A percentile compares a stretch with the other conserved stretches of the same genome.
Evolutionary conservation across 2,888 invertebrate species (phyloP).

Genomic region (Mellilla xanthometata): DNA sequence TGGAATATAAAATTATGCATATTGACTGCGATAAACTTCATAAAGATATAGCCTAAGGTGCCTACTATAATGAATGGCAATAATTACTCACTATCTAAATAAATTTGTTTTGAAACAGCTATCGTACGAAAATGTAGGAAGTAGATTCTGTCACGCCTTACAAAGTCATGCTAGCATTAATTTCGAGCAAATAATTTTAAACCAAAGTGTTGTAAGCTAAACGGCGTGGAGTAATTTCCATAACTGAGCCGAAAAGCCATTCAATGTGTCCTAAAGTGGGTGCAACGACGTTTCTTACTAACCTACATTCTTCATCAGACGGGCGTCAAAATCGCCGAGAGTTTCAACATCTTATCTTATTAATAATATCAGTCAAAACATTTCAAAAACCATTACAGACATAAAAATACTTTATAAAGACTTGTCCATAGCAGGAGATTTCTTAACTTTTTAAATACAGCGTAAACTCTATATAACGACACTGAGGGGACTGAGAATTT

Average conservation of each 20-base stretch:
- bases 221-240: conserved; percentile 39
- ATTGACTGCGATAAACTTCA: too few relatives aligned
- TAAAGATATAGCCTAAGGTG: too few relatives aligned
- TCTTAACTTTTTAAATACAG: too few relatives aligned
- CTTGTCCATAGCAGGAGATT: too few relatives aligned
- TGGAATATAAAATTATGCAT: too few relatives aligned
- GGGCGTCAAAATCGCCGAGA: conserved; percentile 37
- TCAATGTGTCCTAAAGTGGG: conserved; percentile 41
- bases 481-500: too few relatives aligned
- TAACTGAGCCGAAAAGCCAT: conserved; percentile 40
- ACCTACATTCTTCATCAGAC: conserved; percentile 34
- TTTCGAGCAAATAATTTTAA: conserved; percentile 33
- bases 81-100: neutral
- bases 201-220: conserved; percentile 35
- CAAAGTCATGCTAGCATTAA: conserved; percentile 12
- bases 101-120: neutral
- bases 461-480: too few relatives aligned
- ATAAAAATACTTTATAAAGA: too few relatives aligned
- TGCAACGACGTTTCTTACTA: conserved; percentile 42
- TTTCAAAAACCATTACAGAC: too few relatives aligned
- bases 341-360: conserved; percentile 32
- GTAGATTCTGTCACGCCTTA: conserved; percentile 11
- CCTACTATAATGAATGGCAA: too few relatives aligned
- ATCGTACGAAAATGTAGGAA: conserved; percentile 14
- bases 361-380: neutral